A percentile compares a stretch with the other conserved stretches of the same genome.
phyloP scores from a whole-genome alignment of 2,113 vertebrate species.

The Aspidoscelis tigris region DNA sequence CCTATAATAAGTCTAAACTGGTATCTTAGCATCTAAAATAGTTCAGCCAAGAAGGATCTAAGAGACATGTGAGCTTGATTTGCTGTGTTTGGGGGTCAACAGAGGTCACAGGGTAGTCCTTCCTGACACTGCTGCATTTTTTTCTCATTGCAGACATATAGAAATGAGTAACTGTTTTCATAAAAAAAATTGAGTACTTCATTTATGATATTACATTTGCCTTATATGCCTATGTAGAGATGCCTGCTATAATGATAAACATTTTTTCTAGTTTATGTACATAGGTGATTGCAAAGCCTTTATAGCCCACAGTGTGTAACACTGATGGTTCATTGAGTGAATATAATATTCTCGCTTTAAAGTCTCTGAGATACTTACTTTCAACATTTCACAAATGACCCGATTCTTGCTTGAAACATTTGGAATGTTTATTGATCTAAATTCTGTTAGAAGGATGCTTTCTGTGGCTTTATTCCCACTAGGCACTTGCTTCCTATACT shows the following conservation, averaged over 20 bases:
- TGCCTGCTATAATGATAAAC: background rate
- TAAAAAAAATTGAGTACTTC: background rate
- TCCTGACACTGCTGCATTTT: background rate
- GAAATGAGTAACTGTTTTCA: conserved; percentile 3
- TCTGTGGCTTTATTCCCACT: background rate
- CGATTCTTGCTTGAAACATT: background rate
- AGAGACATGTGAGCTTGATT: background rate
- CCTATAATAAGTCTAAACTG: background rate
- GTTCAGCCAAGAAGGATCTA: background rate
- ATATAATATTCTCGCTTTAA: background rate
- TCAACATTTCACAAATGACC: background rate
- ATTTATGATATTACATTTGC: background rate
- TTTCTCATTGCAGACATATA: background rate
- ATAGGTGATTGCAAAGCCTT: background rate
- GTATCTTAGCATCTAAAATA: background rate
- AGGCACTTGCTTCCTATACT: background rate
- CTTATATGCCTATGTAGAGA: too few relatives aligned
- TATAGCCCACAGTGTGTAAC: background rate
- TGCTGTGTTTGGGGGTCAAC: background rate
- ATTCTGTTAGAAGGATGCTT: background rate
- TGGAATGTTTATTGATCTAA: background rate
- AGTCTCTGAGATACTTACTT: background rate
- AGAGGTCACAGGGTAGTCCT: background rate
- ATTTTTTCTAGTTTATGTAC: background rate
- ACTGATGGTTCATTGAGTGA: conserved; percentile 1